Base-by-base conservation (phyloP, 2,113 vertebrate genomes). In the Plecturocebus donacophilus region DNA sequence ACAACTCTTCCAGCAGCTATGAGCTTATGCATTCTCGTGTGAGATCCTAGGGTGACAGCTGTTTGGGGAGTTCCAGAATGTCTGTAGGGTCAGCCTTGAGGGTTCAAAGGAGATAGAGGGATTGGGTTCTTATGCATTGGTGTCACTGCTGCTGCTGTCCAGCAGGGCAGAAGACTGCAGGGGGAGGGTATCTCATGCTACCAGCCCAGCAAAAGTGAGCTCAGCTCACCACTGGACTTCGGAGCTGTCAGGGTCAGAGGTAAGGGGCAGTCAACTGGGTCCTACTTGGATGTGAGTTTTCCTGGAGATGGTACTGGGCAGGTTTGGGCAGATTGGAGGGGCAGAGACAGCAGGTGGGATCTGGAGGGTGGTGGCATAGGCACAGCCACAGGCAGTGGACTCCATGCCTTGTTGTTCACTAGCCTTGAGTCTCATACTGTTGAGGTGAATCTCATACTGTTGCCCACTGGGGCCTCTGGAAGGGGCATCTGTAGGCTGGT, bases 401-500 rank as follows among this genome's bases (percentile, higher is more conserved):
- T 99, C 95, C 99, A 99, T 0, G 99, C 98, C 91, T 99, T 99
- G 96, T 99, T 99, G 96, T 99, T 99, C 90, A 99, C 99, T 96
- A 99, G 94, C 82, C 30, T 30, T 99, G 1, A 99, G 99, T 23
- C 98, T 98, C 7, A 99, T 99, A 96, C 99, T 99, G 98, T 99
- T 99, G 83, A 99, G 97, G 42, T 99, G 99, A 96, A 99, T 99
- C 98, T 99, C 99, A 40, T 99, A 99, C 92, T 99, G 99, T 94
- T 99, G 99, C 20, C 99, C 99, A 3, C 99, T 99, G 23, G 98
- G 97, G 75, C 99, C 98, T 99, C 99, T 77, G 99, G 99, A 95
- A 99, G 98, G 38, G 99, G 99, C 92, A 99, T 99, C 96, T 99
- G 99, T 58, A 99, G 96, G 52, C 99, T 99, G 4, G 99, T 99